These are phyloP conservation scores for Mormyrops attenuatus DNA, from an alignment of 2,797 vertebrate species.

Conservation along the genomic window DNA sequence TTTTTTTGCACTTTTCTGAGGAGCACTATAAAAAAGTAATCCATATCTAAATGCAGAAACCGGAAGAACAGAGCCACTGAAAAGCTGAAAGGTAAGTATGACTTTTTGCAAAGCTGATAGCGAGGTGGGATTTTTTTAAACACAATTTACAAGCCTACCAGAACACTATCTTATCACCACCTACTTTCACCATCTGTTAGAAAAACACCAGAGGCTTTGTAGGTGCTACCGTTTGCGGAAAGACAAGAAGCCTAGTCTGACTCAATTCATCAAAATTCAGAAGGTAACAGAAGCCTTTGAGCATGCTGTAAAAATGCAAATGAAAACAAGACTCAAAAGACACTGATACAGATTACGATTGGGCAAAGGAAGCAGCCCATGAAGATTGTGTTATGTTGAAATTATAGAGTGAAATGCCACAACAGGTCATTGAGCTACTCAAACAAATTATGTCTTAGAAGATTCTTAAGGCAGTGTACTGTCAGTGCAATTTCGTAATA, in stretches of 20 bases:
- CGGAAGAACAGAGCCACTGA: not conserved
- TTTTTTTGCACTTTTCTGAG: not conserved
- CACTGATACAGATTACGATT: not conserved
- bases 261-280: not conserved
- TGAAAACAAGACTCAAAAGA: not conserved
- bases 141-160: not conserved
- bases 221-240: not conserved
- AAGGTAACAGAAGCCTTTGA: not conserved
- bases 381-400: not conserved
- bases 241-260: not conserved
- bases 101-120: not conserved
- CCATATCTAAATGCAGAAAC: not conserved
- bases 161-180: slow-evolving; percentile 11
- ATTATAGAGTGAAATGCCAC: not conserved
- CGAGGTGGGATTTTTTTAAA: not conserved
- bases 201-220: not conserved
- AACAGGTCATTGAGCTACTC: not conserved
- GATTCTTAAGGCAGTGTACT: not conserved
- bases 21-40: not conserved
- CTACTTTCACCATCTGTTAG: slow-evolving; percentile 18
- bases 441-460: not conserved
- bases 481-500: not conserved
- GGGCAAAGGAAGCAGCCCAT: not conserved
- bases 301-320: not conserved
- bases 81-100: not conserved